phyloP scores from a whole-genome alignment of 2,888 invertebrate species.

The Rambutsinella grinnellia region DNA sequence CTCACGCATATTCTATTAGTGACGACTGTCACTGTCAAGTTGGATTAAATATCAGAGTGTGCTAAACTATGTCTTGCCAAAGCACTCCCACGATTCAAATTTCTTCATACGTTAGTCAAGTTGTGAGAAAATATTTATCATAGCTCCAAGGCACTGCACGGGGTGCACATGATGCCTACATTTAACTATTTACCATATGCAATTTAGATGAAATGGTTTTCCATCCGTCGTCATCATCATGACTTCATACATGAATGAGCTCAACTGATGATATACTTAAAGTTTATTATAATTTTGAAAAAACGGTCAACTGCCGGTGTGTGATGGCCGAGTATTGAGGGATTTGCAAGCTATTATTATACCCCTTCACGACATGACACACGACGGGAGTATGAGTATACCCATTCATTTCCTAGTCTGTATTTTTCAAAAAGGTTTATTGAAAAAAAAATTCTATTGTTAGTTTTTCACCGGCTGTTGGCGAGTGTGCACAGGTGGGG shows the following conservation, averaged over 20 bases:
- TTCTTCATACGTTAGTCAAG: no score
- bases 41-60: no score
- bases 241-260: no score
- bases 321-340: conserved; percentile 6
- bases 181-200: conserved; percentile 13
- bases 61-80: no score
- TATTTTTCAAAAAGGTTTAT: conserved; percentile 33
- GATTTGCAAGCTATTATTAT: conserved; percentile 19
- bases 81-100: no score
- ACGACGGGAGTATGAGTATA: conserved; percentile 17
- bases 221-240: no score
- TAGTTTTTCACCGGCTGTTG: conserved; percentile 31
- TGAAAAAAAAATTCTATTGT: conserved; percentile 32
- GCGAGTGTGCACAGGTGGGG: conserved; percentile 41
- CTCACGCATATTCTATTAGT: no score
- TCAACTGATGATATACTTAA: no score
- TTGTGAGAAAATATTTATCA: no score
- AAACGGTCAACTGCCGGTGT: conserved; percentile 45
- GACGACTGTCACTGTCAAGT: no score
- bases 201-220: conserved; percentile 1
- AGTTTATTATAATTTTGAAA: conserved; percentile 12
- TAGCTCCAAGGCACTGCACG: no score
- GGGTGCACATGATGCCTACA: conserved; percentile 16
- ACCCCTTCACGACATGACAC: background rate
- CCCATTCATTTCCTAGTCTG: conserved; percentile 48